Conservation (phyloP, 2,113 vertebrate species). For the Laticauda colubrina region DNA sequence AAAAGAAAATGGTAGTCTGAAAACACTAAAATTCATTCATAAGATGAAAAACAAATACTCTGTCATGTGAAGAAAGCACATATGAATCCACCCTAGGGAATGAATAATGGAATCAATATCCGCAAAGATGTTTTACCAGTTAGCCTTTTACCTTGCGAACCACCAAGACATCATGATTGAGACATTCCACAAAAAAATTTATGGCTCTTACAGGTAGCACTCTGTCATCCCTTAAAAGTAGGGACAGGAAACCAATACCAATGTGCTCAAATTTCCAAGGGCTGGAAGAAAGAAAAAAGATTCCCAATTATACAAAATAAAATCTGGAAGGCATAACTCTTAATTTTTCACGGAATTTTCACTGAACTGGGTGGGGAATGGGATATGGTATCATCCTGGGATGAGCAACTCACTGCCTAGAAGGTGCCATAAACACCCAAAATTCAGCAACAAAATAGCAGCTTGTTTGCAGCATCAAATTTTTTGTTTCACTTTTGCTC, state of each 20-base stretch:
- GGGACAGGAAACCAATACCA: slow-evolving; percentile 88
- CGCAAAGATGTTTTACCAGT: not conserved
- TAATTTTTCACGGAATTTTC: not conserved
- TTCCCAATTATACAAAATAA: not conserved
- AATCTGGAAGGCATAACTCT: not conserved
- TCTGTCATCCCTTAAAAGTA: slow-evolving; percentile 90
- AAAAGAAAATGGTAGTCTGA: not conserved
- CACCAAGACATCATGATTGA: slow-evolving; percentile 94
- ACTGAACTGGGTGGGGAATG: not conserved
- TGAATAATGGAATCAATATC: not conserved
- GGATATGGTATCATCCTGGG: not conserved
- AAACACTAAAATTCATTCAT: not conserved
- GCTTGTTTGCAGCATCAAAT: not conserved
- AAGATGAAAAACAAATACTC: not conserved
- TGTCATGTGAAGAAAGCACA: not conserved
- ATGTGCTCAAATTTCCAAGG: slow-evolving; percentile 99
- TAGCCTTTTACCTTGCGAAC: slow-evolving; percentile 85
- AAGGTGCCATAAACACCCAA: not conserved
- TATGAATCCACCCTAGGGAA: not conserved
- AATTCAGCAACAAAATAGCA: not conserved
- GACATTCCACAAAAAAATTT: slow-evolving; percentile 89
- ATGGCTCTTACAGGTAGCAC: slow-evolving; percentile 83
- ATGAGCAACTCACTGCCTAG: not conserved
- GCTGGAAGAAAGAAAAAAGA: slow-evolving; percentile 55
- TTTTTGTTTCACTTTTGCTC: not conserved